Evolutionary conservation across 1,140 invertebrate genomes (phyloP), one percentile per base, ranked within the genome.

Genomic region (Phenacoccus solenopsis): DNA sequence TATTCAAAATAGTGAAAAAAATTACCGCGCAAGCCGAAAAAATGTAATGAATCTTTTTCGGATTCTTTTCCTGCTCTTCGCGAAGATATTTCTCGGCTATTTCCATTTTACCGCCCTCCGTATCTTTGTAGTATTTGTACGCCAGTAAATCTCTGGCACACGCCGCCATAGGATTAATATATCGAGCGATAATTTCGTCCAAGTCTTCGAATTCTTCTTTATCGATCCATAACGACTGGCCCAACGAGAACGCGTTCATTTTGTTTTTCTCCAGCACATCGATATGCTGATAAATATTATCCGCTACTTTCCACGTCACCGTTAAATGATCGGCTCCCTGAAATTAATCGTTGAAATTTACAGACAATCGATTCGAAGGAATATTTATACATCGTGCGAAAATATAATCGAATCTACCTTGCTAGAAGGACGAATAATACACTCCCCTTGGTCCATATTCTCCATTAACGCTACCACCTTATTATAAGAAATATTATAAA

Each of bases 231-330:
- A 99, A 80, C 59, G 88, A 88, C 73, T 88, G 86, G 25, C 98
- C 97, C 21, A 99, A 80, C 57, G 94, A 96, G 77, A 98, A 99
- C 0, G 89, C 89, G 78, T 99, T 98, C 75, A 94, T 91, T 81
- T 99, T 99, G 10, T 94, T 93, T 78, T 97, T 89, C 80, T 99
- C 98, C 25, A 87, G 81, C 0, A 99, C 88, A 77, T 98, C 94
- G 69, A 99, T 94, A 78, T 99, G 96, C 78, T 98, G 94, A 77
- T 91, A 92, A 71, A 99, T 90, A 16, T 88, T 88, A 67, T 98
- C 93, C 3, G 90, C 84, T 0, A 99, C 95, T 80, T 99, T 99
- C 97, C 96, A 99, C 0, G 96, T 98, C 0, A 98, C 91, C 0
- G 96, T 98, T 59, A 99, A 80, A 79, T 98, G 95, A 79, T 99